A percentile compares a stretch with the other conserved stretches of the same genome.
phyloP scores from a whole-genome alignment of 2,113 vertebrate species.

The Oreochromis aureus region DNA sequence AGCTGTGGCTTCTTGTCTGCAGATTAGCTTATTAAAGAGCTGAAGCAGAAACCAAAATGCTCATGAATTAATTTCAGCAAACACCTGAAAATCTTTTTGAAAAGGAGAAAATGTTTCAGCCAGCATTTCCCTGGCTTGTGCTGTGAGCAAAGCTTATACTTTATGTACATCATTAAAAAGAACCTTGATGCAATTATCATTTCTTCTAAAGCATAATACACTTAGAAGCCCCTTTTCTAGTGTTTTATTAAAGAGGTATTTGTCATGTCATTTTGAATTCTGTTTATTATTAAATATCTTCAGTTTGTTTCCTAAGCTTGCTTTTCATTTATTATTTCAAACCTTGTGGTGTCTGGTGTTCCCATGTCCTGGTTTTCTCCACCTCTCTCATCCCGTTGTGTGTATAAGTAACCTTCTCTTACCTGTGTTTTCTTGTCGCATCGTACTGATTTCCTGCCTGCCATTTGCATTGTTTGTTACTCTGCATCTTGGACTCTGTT shows the following conservation, averaged over 20 bases:
- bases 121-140: not conserved
- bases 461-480: not conserved
- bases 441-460: accelerated
- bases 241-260: not conserved
- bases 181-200: not conserved
- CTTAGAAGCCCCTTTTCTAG: not conserved
- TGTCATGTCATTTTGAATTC: not conserved
- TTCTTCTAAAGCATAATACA: not conserved
- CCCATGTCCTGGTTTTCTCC: accelerated
- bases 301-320: not conserved
- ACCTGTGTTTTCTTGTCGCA: accelerated
- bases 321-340: accelerated
- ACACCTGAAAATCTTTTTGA: not conserved
- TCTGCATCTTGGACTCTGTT: not conserved
- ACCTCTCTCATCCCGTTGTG: not conserved
- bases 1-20: not conserved
- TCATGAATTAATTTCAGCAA: not conserved
- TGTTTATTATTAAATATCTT: not conserved
- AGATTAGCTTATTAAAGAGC: not conserved
- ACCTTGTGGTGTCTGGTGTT: accelerated
- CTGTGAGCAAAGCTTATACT: not conserved
- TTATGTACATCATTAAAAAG: not conserved
- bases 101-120: not conserved
- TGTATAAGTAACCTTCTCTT: not conserved
- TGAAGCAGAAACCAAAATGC: not conserved